Evolutionary conservation across 2,113 vertebrate genomes (phyloP), one percentile per base, ranked within the genome.

Genomic region (Chlamydotis undulata): DNA sequence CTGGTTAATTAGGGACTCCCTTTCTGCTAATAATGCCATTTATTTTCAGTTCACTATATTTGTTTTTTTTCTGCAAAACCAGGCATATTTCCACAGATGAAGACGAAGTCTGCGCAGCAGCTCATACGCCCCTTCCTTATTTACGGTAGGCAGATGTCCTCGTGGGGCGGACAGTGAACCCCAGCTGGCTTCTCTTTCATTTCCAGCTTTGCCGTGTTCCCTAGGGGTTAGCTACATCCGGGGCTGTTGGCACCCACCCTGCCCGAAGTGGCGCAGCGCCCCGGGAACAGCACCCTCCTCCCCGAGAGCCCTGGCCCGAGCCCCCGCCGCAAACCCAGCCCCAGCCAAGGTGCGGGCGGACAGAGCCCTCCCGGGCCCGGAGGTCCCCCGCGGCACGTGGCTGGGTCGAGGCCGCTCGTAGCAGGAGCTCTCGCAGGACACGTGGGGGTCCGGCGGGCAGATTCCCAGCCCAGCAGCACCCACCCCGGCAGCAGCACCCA

Each of bases 1-100:
- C 97, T 97, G 95, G 95, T 97, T 98, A 98, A 98, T 98, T 98
- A 98, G 97, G 94, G 95, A 98, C 91, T 98, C 96, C 96, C 96
- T 98, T 97, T 97, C 97, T 97, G 97, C 86, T 98, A 98, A 97
- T 97, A 97, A 97, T 71, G 95, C 93, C 96, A 97, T 98, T 98
- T 97, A 97, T 98, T 98, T 97, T 95, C 82, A 41, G 87, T 87
- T 97, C 95, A 23, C 35, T 50, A 17, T 97, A 82, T 97, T 97
- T 98, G 94, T 16, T 97, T 96, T 92, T 92, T 75, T 37, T 75
- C 76, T 89, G 77, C 92, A 85, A 91, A 96, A 81, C 29, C 7
- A 52, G 84, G 87, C 49, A 2, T 74, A 39, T 93, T 96, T 88
- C 73, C 83, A 84, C 63, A 90, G 92, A 85, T n/a, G 47, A 23